Base-by-base conservation (phyloP, 23 tunicate species). In the Botrylloides violaceus region DNA sequence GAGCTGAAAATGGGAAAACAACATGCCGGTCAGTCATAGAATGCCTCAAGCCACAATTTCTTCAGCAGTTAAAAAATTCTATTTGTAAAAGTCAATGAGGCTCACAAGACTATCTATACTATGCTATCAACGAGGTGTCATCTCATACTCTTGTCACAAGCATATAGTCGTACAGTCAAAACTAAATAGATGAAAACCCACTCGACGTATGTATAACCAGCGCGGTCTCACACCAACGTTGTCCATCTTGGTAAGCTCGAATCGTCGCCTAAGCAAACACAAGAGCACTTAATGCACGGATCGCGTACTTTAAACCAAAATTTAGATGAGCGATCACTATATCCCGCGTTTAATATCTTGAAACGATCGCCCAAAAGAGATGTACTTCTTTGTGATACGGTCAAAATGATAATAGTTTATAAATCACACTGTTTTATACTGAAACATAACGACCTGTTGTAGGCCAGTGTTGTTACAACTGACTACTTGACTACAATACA, bases 181-280 rank as follows among this genome's bases (percentile, higher is more conserved):
- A 15, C 53, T 43, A 43, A 7, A 43, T 43, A 43, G 53, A 43
- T 43, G 15, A 15, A 9, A 15, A n/a, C 12, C 53, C 53, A 43
- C 53, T 43, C 15, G 53, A 43, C 12, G 12, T 9, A 43, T 43
- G 53, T 43, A 15, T 43, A 7, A 9, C 53, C 53, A 7, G 15
- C 53, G 53, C 53, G 15, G 15, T 43, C 53, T 15, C 53, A 43
- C 15, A 15, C 53, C 53, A 43, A 15, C 53, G 53, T 15, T 7
- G 12, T 43, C 9, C 9, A 15, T 7, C 15, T 15, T 15, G 12
- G 15, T 43, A 9, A 15, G 12, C 15, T 43, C 53, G 53, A 43
- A 43, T 43, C 53, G 15, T 43, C 53, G 53, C 53, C 53, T 43
- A 43, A 43, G 53, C 53, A 43, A 43, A 43, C 53, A 43, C 53